phyloP scores from a whole-genome alignment of 2,113 vertebrate genomes.

The Hippocampus mohnikei region DNA sequence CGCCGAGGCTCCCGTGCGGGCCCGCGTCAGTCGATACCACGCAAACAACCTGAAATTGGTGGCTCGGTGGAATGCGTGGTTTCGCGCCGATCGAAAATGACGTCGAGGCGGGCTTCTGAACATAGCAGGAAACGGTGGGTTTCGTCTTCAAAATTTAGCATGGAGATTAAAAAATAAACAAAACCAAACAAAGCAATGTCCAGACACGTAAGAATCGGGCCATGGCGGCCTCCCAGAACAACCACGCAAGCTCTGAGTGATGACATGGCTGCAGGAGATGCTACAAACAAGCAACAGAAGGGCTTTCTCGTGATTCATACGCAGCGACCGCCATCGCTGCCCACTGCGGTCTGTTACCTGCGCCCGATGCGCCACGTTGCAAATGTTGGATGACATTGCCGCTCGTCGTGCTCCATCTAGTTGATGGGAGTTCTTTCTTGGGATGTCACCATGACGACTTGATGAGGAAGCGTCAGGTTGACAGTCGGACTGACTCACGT shows the following conservation, averaged over 20 bases:
- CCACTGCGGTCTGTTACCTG: constrained; percentile 3
- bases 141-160: too few species aligned
- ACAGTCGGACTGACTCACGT: constrained; percentile 8
- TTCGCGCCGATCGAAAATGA: too few species aligned
- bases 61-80: too few species aligned
- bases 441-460: constrained; percentile 5
- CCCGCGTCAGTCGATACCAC: too few species aligned
- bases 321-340: constrained; percentile 1
- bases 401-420: neutral
- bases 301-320: constrained; percentile 52
- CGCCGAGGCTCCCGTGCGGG: too few species aligned
- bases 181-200: neutral
- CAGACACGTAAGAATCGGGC: constrained; percentile 17
- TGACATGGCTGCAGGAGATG: constrained; percentile 22
- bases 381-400: constrained; percentile 6
- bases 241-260: constrained; percentile 45
- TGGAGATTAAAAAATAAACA: neutral
- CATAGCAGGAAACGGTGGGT: neutral
- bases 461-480: constrained; percentile 12
- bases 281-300: constrained; percentile 3
- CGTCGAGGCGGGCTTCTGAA: too few species aligned
- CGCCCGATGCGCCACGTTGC: neutral
- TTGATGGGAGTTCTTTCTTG: neutral
- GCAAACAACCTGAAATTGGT: too few species aligned
- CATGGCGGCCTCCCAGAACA: constrained; percentile 10